phyloP scores from a whole-genome alignment of 2,113 vertebrate species.

The Galeopterus variegatus region DNA sequence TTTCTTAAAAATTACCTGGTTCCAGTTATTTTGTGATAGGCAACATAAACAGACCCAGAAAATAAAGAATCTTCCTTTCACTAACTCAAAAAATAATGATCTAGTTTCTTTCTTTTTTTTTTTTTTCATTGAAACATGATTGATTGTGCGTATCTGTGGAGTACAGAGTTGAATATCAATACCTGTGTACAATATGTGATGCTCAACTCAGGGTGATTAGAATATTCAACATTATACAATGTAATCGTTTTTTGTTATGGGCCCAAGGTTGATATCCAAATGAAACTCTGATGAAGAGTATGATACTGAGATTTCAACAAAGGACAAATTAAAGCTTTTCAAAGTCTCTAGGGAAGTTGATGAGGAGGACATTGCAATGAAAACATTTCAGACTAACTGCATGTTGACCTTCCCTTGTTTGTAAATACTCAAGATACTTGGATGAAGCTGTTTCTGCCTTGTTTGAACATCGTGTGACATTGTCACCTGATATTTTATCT shows the following conservation, averaged over 20 bases:
- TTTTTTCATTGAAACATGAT: too few relatives aligned
- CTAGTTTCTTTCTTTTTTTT: neutral
- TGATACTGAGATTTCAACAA: too few relatives aligned
- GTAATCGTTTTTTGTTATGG: neutral
- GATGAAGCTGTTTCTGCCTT: neutral
- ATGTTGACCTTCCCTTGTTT: too few relatives aligned
- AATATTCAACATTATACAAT: too few relatives aligned
- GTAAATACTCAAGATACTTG: neutral
- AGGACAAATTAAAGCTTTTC: neutral
- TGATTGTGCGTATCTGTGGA: too few relatives aligned
- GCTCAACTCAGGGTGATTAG: too few relatives aligned
- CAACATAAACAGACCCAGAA: too few relatives aligned
- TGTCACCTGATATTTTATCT: neutral
- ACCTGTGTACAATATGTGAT: too few relatives aligned
- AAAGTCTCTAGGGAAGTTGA: neutral
- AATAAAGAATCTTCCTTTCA: neutral
- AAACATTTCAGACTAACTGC: neutral
- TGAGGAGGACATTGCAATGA: too few relatives aligned
- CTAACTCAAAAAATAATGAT: neutral
- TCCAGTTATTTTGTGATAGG: too few relatives aligned
- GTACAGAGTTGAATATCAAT: too few relatives aligned
- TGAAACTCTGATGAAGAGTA: neutral
- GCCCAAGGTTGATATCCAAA: rapidly evolving
- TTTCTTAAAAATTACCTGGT: too few relatives aligned
- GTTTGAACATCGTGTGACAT: neutral